A percentile compares a stretch with the other conserved stretches of the same genome.
Evolutionary conservation across 2,888 invertebrate genomes (phyloP).

Genomic region (Drosophila seclusa): DNA sequence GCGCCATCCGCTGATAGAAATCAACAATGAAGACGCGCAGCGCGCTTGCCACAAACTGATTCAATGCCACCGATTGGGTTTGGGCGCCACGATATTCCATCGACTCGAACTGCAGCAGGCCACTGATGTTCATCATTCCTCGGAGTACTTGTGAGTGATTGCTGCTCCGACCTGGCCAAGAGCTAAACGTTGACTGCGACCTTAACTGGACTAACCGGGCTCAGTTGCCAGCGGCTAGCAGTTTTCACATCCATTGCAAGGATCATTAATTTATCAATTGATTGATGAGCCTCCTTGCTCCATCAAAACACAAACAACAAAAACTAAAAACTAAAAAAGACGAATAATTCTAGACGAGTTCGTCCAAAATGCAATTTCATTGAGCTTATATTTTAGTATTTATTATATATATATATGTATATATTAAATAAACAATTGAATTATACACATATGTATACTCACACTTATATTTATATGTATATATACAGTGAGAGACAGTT

Average conservation of each 20-base stretch:
- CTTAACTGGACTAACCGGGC: background rate
- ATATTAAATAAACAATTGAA: background rate
- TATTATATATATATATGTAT: too few species aligned
- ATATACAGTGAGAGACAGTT: too few species aligned
- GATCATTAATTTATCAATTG: background rate
- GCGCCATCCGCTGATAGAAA: slow-evolving; percentile 62
- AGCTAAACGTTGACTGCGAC: background rate
- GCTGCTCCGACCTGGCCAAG: background rate
- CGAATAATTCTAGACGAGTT: background rate
- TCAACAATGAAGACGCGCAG: slow-evolving; percentile 64
- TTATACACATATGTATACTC: background rate
- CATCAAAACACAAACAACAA: background rate
- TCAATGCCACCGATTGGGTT: background rate
- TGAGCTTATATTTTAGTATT: background rate
- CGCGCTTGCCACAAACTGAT: slow-evolving; percentile 40
- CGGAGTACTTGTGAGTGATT: background rate
- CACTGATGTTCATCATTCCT: background rate
- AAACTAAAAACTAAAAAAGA: background rate
- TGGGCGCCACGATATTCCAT: background rate
- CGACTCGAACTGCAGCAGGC: background rate
- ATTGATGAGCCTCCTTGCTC: background rate
- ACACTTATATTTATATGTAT: background rate
- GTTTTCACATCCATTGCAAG: background rate
- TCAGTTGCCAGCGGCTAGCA: background rate
- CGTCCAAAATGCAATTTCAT: background rate